phyloP scores from a whole-genome alignment of 37 sponge, comb jelly and placozoan genomes.

The Mnemiopsis leidyi region DNA sequence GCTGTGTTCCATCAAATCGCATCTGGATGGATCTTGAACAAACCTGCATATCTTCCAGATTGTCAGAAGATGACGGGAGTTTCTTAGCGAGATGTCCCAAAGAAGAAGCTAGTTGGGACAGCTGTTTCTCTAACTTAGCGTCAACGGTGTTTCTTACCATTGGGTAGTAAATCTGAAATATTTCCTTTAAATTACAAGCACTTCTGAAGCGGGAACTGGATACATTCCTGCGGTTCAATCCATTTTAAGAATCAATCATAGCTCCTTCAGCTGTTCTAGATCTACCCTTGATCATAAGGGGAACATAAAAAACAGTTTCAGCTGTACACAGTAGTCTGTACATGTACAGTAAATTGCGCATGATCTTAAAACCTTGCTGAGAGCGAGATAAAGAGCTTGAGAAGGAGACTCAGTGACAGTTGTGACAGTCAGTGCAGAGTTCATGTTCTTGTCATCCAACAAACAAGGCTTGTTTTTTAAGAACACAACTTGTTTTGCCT shows the following conservation, averaged over 20 bases:
- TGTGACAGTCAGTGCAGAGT: neutral
- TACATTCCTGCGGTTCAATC: too few relatives aligned
- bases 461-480: constrained; percentile 32
- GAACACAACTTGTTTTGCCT: constrained; percentile 32
- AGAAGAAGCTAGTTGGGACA: constrained; percentile 82
- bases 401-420: constrained; percentile 30
- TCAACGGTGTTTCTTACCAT: constrained; percentile 69
- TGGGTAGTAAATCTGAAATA: constrained; percentile 45
- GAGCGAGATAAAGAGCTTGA: constrained; percentile 43
- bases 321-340: too few relatives aligned
- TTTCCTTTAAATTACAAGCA: too few relatives aligned
- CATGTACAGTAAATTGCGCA: too few relatives aligned
- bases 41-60: constrained; percentile 31
- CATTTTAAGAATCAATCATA: too few relatives aligned
- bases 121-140: constrained; percentile 79
- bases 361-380: constrained; percentile 36
- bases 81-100: constrained; percentile 73
- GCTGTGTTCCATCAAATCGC: too few relatives aligned
- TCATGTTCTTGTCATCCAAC: constrained; percentile 27
- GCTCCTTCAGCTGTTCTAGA: too few relatives aligned
- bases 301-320: too few relatives aligned
- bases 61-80: neutral
- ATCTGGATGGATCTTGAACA: too few relatives aligned
- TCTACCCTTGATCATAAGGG: too few relatives aligned
- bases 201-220: too few relatives aligned